Evolutionary conservation across 2,888 invertebrate genomes (phyloP).

Genomic region (Ormyrus thymus): DNA sequence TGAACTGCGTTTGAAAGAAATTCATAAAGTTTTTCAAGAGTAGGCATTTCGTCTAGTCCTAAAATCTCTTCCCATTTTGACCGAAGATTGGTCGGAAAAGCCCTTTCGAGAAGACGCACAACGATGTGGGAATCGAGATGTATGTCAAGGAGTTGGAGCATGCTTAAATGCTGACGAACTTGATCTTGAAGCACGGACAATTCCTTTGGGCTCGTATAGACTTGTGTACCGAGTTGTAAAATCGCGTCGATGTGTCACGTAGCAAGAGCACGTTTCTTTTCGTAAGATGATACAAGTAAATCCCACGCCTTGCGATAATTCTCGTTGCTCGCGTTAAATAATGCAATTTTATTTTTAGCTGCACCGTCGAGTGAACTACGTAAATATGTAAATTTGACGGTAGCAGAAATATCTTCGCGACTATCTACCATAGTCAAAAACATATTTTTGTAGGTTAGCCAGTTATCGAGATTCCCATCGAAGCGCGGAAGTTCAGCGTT

Average conservation of each 20-base stretch:
- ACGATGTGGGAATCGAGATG: slow-evolving; percentile 55
- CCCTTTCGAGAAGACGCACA: neutral
- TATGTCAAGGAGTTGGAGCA: slow-evolving; percentile 21
- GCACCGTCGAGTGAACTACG: slow-evolving; percentile 34
- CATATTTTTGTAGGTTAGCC: slow-evolving; percentile 51
- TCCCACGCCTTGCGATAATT: slow-evolving; percentile 52
- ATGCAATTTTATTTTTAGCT: slow-evolving; percentile 39
- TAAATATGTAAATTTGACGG: slow-evolving; percentile 51
- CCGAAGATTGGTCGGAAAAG: neutral
- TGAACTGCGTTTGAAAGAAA: neutral
- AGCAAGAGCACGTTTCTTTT: slow-evolving; percentile 51
- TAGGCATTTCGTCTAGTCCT: neutral
- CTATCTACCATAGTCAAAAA: slow-evolving; percentile 51
- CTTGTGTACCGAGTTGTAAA: too few species aligned
- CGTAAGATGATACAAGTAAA: slow-evolving; percentile 44
- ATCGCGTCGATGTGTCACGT: slow-evolving; percentile 48
- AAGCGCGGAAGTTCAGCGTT: neutral
- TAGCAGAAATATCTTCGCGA: slow-evolving; percentile 41
- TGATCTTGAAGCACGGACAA: neutral
- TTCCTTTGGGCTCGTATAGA: neutral
- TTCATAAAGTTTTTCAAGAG: neutral
- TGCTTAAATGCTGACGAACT: slow-evolving; percentile 3
- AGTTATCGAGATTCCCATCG: slow-evolving; percentile 12
- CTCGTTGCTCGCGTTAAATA: slow-evolving; percentile 43
- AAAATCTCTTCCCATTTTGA: neutral